Conservation (phyloP, 1,140 invertebrate species). For the Drosophila lacteicornis region DNA sequence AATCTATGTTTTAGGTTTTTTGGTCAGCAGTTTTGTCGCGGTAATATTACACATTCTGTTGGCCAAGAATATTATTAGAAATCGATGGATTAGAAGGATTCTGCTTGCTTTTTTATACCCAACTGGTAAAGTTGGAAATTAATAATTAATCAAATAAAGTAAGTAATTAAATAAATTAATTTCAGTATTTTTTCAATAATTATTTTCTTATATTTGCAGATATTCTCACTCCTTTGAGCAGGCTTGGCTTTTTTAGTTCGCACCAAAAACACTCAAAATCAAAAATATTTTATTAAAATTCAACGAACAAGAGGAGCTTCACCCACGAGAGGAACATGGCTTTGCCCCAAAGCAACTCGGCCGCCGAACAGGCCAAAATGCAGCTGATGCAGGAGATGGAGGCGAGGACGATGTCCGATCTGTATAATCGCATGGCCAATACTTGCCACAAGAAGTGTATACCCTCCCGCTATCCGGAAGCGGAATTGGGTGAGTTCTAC, state of each 20-base stretch:
- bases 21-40: neutral
- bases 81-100: neutral
- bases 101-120: neutral
- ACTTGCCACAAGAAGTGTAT: constrained; percentile 99
- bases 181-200: neutral
- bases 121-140: neutral
- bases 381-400: constrained; percentile 97
- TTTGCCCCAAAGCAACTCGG: constrained; percentile 90
- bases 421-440: constrained; percentile 97
- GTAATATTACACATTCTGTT: neutral
- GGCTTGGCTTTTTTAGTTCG: neutral
- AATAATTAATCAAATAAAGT: neutral
- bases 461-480: constrained; percentile 95
- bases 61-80: neutral
- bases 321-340: constrained; percentile 45
- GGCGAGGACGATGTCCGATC: constrained; percentile 99
- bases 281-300: neutral
- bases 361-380: constrained; percentile 93
- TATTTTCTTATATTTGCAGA: no score
- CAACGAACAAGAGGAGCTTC: no score
- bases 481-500: constrained; percentile 90
- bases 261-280: no score
- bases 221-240: neutral
- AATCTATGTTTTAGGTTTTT: neutral
- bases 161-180: no score